phyloP scores from a whole-genome alignment of 2,113 vertebrate species.

The Pteruthius melanotis region DNA sequence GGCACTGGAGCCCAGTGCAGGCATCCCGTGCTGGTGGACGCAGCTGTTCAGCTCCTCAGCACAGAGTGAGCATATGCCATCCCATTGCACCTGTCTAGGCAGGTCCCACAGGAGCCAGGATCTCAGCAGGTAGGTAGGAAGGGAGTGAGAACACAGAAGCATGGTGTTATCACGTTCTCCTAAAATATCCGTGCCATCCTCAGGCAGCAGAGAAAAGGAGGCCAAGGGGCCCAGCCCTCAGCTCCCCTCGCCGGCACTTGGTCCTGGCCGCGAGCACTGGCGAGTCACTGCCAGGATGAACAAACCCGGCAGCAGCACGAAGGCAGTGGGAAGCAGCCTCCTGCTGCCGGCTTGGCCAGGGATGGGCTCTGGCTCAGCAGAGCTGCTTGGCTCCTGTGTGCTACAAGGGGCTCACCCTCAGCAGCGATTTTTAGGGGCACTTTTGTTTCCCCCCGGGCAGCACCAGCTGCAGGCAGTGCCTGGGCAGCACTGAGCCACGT shows the following conservation, averaged over 20 bases:
- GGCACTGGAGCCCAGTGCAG: fast-evolving
- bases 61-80: fast-evolving
- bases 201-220: background rate
- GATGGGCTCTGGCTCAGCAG: background rate
- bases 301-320: background rate
- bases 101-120: background rate
- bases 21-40: background rate
- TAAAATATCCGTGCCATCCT: background rate
- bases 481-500: fast-evolving
- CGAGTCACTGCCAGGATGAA: background rate
- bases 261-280: background rate
- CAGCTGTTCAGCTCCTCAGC: background rate
- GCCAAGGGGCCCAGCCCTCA: background rate
- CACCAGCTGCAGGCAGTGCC: background rate
- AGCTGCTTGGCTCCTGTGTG: background rate
- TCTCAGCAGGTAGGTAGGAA: background rate
- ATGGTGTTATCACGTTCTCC: background rate
- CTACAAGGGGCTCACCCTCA: background rate
- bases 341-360: background rate
- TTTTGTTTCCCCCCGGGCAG: background rate
- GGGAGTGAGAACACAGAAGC: background rate
- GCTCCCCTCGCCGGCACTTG: background rate
- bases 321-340: background rate
- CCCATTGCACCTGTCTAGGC: background rate
- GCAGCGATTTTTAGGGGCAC: background rate